Percentiles rank a stretch among this genome's conserved stretches.
Evolutionary conservation across 1,140 invertebrate genomes (phyloP).

Genomic region (Diorhabda carinulata): DNA sequence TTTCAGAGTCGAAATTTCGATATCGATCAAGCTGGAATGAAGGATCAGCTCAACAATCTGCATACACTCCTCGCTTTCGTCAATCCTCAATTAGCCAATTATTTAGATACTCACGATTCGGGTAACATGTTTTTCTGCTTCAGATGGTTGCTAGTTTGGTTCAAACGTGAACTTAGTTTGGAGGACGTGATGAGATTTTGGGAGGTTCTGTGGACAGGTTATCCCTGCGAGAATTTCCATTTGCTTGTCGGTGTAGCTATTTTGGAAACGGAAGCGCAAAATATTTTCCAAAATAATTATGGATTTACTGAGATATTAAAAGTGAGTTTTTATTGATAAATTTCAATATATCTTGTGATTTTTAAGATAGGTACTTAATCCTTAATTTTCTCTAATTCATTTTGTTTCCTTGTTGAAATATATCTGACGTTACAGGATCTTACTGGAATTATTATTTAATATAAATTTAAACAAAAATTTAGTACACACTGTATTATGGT

Average conservation of each 20-base stretch:
- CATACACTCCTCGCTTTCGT: constrained; percentile 75
- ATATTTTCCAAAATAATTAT: constrained; percentile 84
- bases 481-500: too few species aligned
- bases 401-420: too few species aligned
- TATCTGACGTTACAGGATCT: too few species aligned
- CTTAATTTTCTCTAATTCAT: too few species aligned
- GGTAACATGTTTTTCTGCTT: constrained; percentile 99
- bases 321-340: constrained; percentile 51
- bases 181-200: constrained; percentile 73
- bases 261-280: constrained; percentile 79
- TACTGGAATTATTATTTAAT: too few species aligned
- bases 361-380: too few species aligned
- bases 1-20: constrained; percentile 90
- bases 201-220: constrained; percentile 86
- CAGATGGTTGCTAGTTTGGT: constrained; percentile 82
- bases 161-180: constrained; percentile 75
- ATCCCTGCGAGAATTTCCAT: constrained; percentile 93
- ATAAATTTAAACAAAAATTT: too few species aligned
- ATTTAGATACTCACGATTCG: constrained; percentile 87
- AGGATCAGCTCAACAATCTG: constrained; percentile 83
- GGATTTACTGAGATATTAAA: constrained; percentile 96
- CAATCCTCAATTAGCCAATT: constrained; percentile 80
- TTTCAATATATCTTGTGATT: too few species aligned
- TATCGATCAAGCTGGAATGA: constrained; percentile 96
- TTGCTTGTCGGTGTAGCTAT: constrained; percentile 87